Evolutionary conservation across 2,888 invertebrate genomes (phyloP), one percentile per base, ranked within the genome.

Genomic region (Galerucella calmariensis): DNA sequence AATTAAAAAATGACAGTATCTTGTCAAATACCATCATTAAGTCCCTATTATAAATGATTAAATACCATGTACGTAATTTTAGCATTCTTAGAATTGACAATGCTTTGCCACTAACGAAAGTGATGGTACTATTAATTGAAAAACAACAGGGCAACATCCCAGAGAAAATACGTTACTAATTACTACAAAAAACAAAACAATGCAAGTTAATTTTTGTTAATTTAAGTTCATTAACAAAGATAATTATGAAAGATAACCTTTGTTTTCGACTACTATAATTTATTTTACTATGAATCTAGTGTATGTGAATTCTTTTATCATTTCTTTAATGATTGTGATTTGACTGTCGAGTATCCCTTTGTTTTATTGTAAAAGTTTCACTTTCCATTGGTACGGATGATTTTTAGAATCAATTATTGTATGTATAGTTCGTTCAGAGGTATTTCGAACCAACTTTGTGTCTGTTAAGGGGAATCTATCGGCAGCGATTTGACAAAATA

Each of bases 191-290:
- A 20, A 35, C 12, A 6, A 59, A 59, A 59, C 58, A 59, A 59
- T 59, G 58, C 58, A 59, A 59, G 24, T 59, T 59, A 11, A 59
- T 59, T 59, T 59, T 59, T 27, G 4, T 59, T 24, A 24, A 59
- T 59, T 59, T 59, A 59, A 59, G 58, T 59, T 59, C 58, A 59
- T 59, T 59, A 59, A 59, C 58, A 59, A n/a, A 20, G 20, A 10
- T 20, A 16, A 56, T 56, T 56, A 56, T 20, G 10, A 24, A 58
- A 24, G 20, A 58, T 24, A 9, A 27, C 20, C 58, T 24, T 59
- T 20, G 2, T 59, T 24, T 20, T 56, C n/a, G 10, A 56, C 12
- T 48, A 51, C n/a, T 51, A 51, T 51, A 6, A 51, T 51, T 51
- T n/a, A 51, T 51, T n/a, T 51, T 11, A n/a, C n/a, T 51, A 51